Base-by-base conservation (phyloP, 1,140 invertebrate genomes). In the Psix sp. region DNA sequence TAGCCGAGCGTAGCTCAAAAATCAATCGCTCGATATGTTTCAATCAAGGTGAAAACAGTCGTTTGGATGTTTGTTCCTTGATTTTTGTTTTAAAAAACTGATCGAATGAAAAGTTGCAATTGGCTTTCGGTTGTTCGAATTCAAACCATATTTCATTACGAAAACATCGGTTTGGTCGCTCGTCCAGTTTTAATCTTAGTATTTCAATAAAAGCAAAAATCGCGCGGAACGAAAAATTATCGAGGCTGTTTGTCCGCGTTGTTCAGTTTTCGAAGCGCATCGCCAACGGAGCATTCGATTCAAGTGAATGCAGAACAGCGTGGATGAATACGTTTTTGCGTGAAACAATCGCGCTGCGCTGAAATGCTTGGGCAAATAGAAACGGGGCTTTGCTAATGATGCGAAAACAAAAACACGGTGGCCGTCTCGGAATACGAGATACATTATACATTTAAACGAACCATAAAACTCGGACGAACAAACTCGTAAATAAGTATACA, bases 401-500 rank as follows among this genome's bases (percentile, higher is more conserved):
- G 36, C 39, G 59, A 51, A 63, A 63, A 63, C 38, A 63, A 63
- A 63, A 63, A 63, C 36, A 38, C 21, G 33, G 15, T 11, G 35
- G 21, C n/a, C 20, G 35, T 60, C 45, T 42, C 24, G 42, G 14
- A 45, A 9, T 38, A 20, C 15, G 21, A 31, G 14, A 52, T 63
- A 63, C 48, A 46, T 63, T 63, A 54, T 46, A 21, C 60, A 54
- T 63, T 52, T 63, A 45, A 63, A 39, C 40, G 40, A 39, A 21
- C 49, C 42, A 35, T 66, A 66, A 66, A 66, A 65, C 16, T 35
- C 31, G 9, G 40, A 63, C 62, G 42, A 54, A 66, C 42, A 66
- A 40, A 54, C 49, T 54, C 40, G 24, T 48, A 54, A 54, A 48
- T 54, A 56, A 56, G 42, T 36, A 29, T 10, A 33, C 24, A 48